Evolutionary conservation across 2,113 vertebrate species (phyloP).

Genomic region (Micronisus gabar): DNA sequence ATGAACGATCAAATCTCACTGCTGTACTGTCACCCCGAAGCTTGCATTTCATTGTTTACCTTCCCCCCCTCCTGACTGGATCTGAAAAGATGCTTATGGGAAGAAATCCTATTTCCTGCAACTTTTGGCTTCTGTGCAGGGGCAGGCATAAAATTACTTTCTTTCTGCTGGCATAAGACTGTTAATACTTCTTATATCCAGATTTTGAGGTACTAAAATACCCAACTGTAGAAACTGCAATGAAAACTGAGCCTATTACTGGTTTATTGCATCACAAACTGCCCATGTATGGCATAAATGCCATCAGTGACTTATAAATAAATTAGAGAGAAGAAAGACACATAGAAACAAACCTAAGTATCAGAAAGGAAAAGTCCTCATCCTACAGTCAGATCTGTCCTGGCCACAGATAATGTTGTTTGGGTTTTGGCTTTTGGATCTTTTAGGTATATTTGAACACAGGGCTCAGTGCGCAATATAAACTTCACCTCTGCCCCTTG

Average conservation of each 20-base stretch:
- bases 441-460: neutral
- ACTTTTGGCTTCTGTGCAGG: constrained; percentile 36
- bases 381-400: neutral
- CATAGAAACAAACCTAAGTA: neutral
- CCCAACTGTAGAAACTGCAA: neutral
- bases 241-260: constrained; percentile 2
- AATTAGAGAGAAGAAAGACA: neutral
- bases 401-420: neutral
- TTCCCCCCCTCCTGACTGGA: neutral
- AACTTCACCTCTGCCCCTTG: constrained; percentile 12
- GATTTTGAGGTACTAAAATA: constrained; percentile 21
- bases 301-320: neutral
- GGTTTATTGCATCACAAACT: constrained; percentile 25
- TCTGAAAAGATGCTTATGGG: constrained; percentile 24
- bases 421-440: neutral
- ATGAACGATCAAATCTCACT: neutral
- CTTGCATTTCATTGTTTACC: constrained; percentile 8
- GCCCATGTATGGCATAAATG: constrained; percentile 11
- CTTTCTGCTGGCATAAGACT: neutral
- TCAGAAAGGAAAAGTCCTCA: neutral
- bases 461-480: neutral
- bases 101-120: constrained; percentile 33
- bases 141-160: constrained; percentile 53
- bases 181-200: constrained; percentile 37
- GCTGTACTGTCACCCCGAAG: neutral